Conservation (phyloP, 92 coral and sea anemone genomes). For the Isaurus tuberculatus region DNA sequence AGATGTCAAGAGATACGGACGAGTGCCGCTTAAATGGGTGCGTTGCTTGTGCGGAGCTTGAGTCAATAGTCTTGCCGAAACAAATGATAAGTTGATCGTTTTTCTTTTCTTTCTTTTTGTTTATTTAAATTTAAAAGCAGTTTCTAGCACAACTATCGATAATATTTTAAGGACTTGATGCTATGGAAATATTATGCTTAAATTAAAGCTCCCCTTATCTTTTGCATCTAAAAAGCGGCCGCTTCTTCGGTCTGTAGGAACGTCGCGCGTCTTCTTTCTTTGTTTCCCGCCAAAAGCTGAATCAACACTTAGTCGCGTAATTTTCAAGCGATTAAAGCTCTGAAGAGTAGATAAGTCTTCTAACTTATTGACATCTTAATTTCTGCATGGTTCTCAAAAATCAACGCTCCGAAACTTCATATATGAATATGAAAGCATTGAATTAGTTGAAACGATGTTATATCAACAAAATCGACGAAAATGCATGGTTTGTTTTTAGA, state of each 20-base stretch:
- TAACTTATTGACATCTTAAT: neutral
- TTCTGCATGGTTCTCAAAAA: no score
- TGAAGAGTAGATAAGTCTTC: neutral
- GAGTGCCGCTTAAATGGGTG: neutral
- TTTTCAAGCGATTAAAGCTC: slow-evolving; percentile 10
- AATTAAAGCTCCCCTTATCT: neutral
- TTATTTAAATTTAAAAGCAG: neutral
- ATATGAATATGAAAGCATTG: no score
- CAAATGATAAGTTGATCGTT: neutral
- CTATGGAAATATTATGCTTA: neutral
- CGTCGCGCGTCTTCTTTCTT: slow-evolving; percentile 37
- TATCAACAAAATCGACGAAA: no score
- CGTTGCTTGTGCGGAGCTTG: neutral
- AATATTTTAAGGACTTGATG: neutral
- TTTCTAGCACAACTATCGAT: neutral
- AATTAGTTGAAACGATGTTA: no score
- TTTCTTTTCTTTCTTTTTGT: no score
- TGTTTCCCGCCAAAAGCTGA: slow-evolving; percentile 53
- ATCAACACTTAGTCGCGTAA: slow-evolving; percentile 18
- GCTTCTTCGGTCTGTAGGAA: neutral
- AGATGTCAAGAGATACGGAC: neutral
- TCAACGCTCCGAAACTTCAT: no score
- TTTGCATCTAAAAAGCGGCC: slow-evolving; percentile 2
- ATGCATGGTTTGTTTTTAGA: neutral
- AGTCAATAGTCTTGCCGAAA: neutral